Percentiles rank a stretch among this genome's conserved stretches.
Conservation (phyloP, 1,140 invertebrate genomes). For the Atta texana region DNA sequence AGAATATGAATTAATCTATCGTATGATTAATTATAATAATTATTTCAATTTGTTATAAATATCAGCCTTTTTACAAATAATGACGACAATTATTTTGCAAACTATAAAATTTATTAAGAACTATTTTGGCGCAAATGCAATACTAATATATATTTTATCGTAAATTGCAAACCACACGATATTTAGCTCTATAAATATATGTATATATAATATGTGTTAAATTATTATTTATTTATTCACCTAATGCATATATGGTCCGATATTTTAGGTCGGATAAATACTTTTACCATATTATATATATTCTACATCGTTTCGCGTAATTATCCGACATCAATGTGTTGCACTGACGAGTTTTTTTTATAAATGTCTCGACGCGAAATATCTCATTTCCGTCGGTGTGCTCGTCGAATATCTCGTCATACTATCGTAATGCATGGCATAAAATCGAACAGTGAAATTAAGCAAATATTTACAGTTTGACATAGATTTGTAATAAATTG, state of each 20-base stretch:
- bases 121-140: slow-evolving; percentile 1
- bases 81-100: slow-evolving; percentile 1
- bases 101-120: slow-evolving; percentile 18
- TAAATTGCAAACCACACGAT: background rate
- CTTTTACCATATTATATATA: slow-evolving; percentile 35
- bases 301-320: slow-evolving; percentile 19
- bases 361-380: slow-evolving; percentile 35
- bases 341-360: background rate
- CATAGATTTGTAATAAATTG: slow-evolving; percentile 46
- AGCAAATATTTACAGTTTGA: slow-evolving; percentile 54
- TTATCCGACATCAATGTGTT: slow-evolving; percentile 35
- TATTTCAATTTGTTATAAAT: background rate
- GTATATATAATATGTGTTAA: slow-evolving; percentile 9
- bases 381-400: slow-evolving; percentile 33
- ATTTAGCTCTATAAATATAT: background rate
- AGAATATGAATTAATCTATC: background rate
- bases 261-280: slow-evolving; percentile 34
- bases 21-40: background rate
- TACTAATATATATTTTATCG: background rate
- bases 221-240: slow-evolving; percentile 28
- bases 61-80: background rate
- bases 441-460: slow-evolving; percentile 56
- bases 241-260: background rate
- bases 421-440: slow-evolving; percentile 29
- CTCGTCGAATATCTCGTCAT: slow-evolving; percentile 19